Evolutionary conservation across 2,888 invertebrate species (phyloP).

Genomic region (Cataglyphis livida): DNA sequence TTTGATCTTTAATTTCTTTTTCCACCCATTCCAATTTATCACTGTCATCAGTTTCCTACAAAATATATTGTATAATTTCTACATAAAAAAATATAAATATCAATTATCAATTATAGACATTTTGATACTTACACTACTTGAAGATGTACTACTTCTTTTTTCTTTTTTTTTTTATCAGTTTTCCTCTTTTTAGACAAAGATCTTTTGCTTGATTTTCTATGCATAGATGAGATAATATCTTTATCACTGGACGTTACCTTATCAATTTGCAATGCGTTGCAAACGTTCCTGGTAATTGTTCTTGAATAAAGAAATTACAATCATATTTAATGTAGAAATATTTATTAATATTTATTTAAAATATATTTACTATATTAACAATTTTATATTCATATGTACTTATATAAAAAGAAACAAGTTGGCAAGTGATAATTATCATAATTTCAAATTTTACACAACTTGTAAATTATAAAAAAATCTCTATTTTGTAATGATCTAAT

Average conservation of each 20-base stretch:
- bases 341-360: not conserved
- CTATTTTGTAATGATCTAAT: not conserved
- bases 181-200: slow-evolving; percentile 70
- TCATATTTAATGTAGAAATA: not conserved
- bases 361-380: not conserved
- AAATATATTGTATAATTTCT: slow-evolving; percentile 68
- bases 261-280: not conserved
- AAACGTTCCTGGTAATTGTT: not conserved
- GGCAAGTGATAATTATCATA: not conserved
- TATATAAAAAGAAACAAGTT: not conserved
- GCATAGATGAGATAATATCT: slow-evolving; percentile 1
- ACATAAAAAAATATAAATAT: not conserved
- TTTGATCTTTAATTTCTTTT: slow-evolving; percentile 78
- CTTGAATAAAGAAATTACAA: not conserved
- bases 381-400: not conserved
- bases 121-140: slow-evolving; percentile 59
- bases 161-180: slow-evolving; percentile 66
- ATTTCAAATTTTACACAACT: not conserved
- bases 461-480: not conserved
- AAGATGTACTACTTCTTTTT: slow-evolving; percentile 57
- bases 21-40: slow-evolving; percentile 88
- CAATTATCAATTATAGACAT: not conserved
- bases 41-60: slow-evolving; percentile 56
- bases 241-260: slow-evolving; percentile 7
- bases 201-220: slow-evolving; percentile 59